A percentile compares a stretch with the other conserved stretches of the same genome.
Conservation (phyloP, 2,888 invertebrate species). For the Acleris holmiana region DNA sequence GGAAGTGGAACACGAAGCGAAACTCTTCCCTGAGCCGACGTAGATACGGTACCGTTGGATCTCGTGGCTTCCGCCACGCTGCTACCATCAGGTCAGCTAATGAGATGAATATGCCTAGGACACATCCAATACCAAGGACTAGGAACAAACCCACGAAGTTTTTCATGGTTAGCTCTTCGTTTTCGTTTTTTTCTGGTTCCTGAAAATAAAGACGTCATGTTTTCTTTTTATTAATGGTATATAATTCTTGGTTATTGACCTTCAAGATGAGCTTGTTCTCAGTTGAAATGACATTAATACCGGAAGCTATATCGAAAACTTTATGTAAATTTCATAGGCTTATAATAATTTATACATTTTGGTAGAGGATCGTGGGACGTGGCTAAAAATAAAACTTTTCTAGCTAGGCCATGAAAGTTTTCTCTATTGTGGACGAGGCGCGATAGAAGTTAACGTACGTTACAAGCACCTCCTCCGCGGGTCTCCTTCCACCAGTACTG, state of each 20-base stretch:
- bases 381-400: too few relatives aligned
- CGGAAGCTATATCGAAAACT: too few relatives aligned
- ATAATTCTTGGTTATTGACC: too few relatives aligned
- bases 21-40: constrained; percentile 63
- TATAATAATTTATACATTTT: too few relatives aligned
- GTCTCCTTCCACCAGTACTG: constrained; percentile 96
- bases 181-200: constrained; percentile 62
- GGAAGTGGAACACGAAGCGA: constrained; percentile 73
- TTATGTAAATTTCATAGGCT: too few relatives aligned
- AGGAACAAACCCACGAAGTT: constrained; percentile 93
- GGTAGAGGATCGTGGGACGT: too few relatives aligned
- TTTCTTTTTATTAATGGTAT: too few relatives aligned
- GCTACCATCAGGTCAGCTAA: constrained; percentile 84
- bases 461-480: constrained; percentile 89
- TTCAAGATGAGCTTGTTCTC: too few relatives aligned
- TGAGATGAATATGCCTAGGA: constrained; percentile 86
- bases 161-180: constrained; percentile 82
- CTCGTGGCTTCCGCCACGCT: constrained; percentile 57
- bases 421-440: too few relatives aligned
- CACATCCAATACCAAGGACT: constrained; percentile 88
- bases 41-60: constrained; percentile 50
- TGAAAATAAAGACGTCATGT: constrained; percentile 40
- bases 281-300: too few relatives aligned
- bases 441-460: constrained; percentile 65
- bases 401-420: too few relatives aligned